These are phyloP conservation scores for Parelbella ahira DNA, from an alignment of 2,888 invertebrate species.

Conservation along the genomic window DNA sequence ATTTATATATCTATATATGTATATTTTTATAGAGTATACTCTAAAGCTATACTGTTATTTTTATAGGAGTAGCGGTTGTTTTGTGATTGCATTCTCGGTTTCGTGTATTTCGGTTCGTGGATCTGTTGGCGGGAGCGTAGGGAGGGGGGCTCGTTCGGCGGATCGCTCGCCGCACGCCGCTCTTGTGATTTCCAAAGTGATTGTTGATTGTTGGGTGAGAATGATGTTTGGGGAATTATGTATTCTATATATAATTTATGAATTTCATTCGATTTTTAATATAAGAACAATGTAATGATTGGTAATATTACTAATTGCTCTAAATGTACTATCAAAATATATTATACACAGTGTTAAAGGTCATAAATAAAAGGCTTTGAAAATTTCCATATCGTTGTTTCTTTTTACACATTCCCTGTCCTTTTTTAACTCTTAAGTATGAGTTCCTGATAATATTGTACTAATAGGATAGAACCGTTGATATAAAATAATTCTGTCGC, in stretches of 20 bases:
- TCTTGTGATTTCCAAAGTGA: slow-evolving; percentile 67
- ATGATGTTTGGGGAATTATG: slow-evolving; percentile 72
- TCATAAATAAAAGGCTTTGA: slow-evolving; percentile 81
- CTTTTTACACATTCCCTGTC: slow-evolving; percentile 31
- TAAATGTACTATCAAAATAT: slow-evolving; percentile 82
- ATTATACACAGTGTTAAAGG: slow-evolving; percentile 81
- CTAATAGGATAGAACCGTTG: too few species aligned
- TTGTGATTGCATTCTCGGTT: slow-evolving; percentile 49
- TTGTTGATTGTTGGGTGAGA: slow-evolving; percentile 76
- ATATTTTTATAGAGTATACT: slow-evolving; percentile 78
- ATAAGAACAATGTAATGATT: slow-evolving; percentile 80
- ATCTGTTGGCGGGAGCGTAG: slow-evolving; percentile 37
- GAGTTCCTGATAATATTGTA: too few species aligned
- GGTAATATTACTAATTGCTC: slow-evolving; percentile 82
- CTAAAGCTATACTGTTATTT: slow-evolving; percentile 77
- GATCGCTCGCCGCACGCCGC: not conserved
- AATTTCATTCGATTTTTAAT: slow-evolving; percentile 75
- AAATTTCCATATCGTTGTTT: slow-evolving; percentile 74
- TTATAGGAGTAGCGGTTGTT: slow-evolving; percentile 71
- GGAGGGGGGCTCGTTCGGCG: slow-evolving; percentile 13
- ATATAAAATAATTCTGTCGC: too few species aligned
- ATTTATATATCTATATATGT: slow-evolving; percentile 58
- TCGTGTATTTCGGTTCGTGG: slow-evolving; percentile 48
- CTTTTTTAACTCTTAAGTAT: too few species aligned
- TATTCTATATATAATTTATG: slow-evolving; percentile 77